Evolutionary conservation across 2,888 invertebrate genomes (phyloP).

Genomic region (Muscina levida): DNA sequence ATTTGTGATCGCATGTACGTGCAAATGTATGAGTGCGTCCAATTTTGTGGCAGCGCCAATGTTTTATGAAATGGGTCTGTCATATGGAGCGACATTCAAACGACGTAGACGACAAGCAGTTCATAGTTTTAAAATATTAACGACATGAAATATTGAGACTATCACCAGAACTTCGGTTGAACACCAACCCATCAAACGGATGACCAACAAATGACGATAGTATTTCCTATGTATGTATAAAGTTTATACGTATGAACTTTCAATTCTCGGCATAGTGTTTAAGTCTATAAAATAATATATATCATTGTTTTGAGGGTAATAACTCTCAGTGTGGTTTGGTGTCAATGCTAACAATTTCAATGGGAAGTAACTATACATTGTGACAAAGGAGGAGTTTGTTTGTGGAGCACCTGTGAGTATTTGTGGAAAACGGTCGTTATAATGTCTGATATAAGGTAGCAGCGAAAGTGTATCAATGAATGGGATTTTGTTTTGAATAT

Average conservation of each 20-base stretch:
- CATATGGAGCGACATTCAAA: slow-evolving; percentile 41
- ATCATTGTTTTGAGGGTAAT: slow-evolving; percentile 48
- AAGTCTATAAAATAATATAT: slow-evolving; percentile 57
- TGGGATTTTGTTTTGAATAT: not conserved
- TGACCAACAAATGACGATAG: not conserved
- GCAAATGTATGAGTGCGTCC: slow-evolving; percentile 13
- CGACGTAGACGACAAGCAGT: slow-evolving; percentile 26
- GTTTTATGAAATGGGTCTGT: slow-evolving; percentile 58
- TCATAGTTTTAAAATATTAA: slow-evolving; percentile 47
- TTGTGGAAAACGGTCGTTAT: no score
- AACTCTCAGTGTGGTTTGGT: slow-evolving; percentile 13
- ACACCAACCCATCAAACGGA: slow-evolving; percentile 5
- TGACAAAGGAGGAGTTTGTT: slow-evolving; percentile 50
- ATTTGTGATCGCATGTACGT: slow-evolving; percentile 30
- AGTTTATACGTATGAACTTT: no score
- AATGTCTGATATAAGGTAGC: no score
- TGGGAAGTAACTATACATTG: not conserved
- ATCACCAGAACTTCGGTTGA: slow-evolving; percentile 15
- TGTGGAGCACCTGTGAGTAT: no score
- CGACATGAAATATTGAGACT: slow-evolving; percentile 55
- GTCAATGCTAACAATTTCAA: not conserved
- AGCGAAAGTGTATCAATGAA: no score
- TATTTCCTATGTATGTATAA: no score
- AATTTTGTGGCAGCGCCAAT: slow-evolving; percentile 41
- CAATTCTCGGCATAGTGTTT: slow-evolving; percentile 42